Conservation (phyloP, 2,888 invertebrate genomes). For the Pollenia amentaria region DNA sequence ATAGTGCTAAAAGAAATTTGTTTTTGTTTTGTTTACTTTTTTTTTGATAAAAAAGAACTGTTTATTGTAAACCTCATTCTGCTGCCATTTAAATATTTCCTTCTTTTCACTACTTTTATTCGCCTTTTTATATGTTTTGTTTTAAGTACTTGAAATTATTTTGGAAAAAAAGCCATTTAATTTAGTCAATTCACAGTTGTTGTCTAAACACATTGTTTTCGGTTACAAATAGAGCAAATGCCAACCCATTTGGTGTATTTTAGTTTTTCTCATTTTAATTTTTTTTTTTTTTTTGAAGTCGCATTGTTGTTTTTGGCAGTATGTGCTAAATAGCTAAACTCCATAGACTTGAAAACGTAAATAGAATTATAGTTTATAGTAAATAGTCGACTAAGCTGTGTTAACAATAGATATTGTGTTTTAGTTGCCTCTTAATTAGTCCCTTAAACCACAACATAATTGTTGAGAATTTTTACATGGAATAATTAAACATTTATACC, state of each 20-base stretch:
- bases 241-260: conserved; percentile 67
- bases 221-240: conserved; percentile 35
- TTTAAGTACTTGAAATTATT: conserved; percentile 33
- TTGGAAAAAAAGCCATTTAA: conserved; percentile 28
- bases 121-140: neutral
- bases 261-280: neutral
- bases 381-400: conserved; percentile 15
- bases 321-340: conserved; percentile 41
- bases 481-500: conserved; percentile 52
- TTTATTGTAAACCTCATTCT: conserved; percentile 60
- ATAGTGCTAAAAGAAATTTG: conserved; percentile 28
- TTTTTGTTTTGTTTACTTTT: conserved; percentile 11
- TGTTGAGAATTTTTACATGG: conserved; percentile 51
- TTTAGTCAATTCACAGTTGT: conserved; percentile 53
- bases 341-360: conserved; percentile 28
- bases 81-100: conserved; percentile 59
- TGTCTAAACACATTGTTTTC: conserved; percentile 56
- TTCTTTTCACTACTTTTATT: conserved; percentile 26
- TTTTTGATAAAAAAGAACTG: conserved; percentile 26
- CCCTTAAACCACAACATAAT: conserved; percentile 64
- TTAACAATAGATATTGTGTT: conserved; percentile 45
- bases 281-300: neutral
- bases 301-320: neutral
- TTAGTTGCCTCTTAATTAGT: conserved; percentile 66
- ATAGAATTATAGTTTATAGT: neutral